Evolutionary conservation across 2,888 invertebrate genomes (phyloP).

Genomic region (Ochropleura plecta): DNA sequence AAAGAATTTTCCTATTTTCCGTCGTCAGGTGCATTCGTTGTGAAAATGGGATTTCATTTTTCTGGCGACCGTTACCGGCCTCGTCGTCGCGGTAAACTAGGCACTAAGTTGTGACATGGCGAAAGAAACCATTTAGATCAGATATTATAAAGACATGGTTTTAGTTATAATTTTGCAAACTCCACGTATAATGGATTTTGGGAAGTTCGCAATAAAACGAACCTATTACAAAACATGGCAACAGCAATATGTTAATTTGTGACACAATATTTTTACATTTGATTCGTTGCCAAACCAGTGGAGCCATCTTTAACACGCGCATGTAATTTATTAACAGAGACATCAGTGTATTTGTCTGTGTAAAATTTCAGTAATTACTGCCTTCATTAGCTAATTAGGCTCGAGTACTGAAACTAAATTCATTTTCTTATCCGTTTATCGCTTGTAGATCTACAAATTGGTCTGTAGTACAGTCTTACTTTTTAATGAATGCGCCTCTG

Average conservation of each 20-base stretch:
- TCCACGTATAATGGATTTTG: constrained; percentile 11
- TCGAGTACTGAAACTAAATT: constrained; percentile 27
- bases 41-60: constrained; percentile 78
- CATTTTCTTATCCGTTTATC: constrained; percentile 46
- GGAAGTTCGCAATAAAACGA: not conserved
- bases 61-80: constrained; percentile 64
- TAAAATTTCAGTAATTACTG: constrained; percentile 18
- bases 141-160: constrained; percentile 35
- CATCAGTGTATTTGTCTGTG: constrained; percentile 16
- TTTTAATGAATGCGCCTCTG: constrained; percentile 63
- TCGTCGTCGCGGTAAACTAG: constrained; percentile 54
- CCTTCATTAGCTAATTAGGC: constrained; percentile 56
- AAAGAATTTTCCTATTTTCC: constrained; percentile 78
- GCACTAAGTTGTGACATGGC: constrained; percentile 55
- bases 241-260: constrained; percentile 28
- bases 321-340: constrained; percentile 35
- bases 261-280: constrained; percentile 24
- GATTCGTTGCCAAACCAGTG: constrained; percentile 39
- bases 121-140: constrained; percentile 15
- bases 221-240: constrained; percentile 18
- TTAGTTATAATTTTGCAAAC: constrained; percentile 14
- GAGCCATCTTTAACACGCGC: constrained; percentile 15
- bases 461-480: constrained; percentile 43
- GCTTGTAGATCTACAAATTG: constrained; percentile 50
- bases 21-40: constrained; percentile 74